Evolutionary conservation across 2,797 vertebrate species (phyloP).

Genomic region (Sebastes variabilis): DNA sequence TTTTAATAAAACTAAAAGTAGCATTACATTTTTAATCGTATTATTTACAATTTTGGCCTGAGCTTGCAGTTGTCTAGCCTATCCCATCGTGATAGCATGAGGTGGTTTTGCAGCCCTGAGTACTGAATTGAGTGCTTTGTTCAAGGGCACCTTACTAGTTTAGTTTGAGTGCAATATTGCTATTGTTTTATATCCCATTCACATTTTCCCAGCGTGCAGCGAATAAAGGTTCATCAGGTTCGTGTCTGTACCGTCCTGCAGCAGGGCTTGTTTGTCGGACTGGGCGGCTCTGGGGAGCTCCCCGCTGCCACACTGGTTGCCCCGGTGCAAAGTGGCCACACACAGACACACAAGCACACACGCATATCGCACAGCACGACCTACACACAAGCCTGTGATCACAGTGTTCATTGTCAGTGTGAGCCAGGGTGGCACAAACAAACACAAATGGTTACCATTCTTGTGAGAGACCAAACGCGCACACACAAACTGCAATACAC

Average conservation of each 20-base stretch:
- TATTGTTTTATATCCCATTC: slow-evolving; percentile 4
- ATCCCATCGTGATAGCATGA: too few species aligned
- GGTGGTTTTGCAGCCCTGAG: background rate
- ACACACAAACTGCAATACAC: background rate
- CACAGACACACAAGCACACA: slow-evolving; percentile 24
- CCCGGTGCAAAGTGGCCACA: slow-evolving; percentile 45
- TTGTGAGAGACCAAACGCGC: slow-evolving; percentile 53
- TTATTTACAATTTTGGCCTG: background rate
- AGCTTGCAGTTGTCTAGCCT: background rate
- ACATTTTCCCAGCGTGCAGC: slow-evolving; percentile 2
- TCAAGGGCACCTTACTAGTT: background rate
- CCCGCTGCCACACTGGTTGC: slow-evolving; percentile 43
- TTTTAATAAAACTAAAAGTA: background rate
- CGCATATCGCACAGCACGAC: background rate
- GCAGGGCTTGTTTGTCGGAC: slow-evolving; percentile 47
- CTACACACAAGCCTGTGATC: slow-evolving; percentile 58
- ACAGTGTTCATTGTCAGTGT: slow-evolving; percentile 63
- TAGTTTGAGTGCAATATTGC: background rate
- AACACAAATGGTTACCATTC: slow-evolving; percentile 68
- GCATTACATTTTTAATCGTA: background rate
- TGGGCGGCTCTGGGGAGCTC: slow-evolving; percentile 38
- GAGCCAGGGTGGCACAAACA: slow-evolving; percentile 62
- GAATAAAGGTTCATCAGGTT: slow-evolving; percentile 27
- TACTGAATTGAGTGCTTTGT: background rate
- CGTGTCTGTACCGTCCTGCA: slow-evolving; percentile 13